phyloP scores from a whole-genome alignment of 2,888 invertebrate species.

The Poecilobothrus nobilitatus region DNA sequence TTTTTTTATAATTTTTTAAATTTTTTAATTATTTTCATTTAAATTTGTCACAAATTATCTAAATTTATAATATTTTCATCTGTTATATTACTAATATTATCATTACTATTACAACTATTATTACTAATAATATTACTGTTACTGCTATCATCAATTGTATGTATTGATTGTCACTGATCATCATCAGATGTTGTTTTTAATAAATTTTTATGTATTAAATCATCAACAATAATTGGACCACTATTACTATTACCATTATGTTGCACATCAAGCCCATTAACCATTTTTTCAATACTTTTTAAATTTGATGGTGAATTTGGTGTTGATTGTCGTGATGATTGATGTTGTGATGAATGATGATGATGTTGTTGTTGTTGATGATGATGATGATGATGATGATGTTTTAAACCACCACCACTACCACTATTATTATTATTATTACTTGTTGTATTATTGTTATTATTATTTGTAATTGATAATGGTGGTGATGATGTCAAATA shows the following conservation, averaged over 20 bases:
- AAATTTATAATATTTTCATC: conserved; percentile 6
- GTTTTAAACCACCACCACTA: conserved; percentile 16
- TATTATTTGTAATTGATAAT: conserved; percentile 26
- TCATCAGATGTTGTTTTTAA: conserved; percentile 27
- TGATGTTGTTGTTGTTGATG: conserved; percentile 48
- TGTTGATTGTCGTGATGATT: conserved; percentile 36
- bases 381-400: conserved; percentile 48
- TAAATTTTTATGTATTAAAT: conserved; percentile 15
- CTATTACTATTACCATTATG: conserved; percentile 44
- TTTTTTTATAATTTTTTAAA: neutral
- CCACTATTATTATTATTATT: conserved; percentile 3
- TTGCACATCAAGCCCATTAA: conserved; percentile 87
- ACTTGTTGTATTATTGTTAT: conserved; percentile 45
- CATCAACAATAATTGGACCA: conserved; percentile 20
- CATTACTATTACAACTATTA: conserved; percentile 7
- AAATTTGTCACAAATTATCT: conserved; percentile 6
- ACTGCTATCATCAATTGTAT: conserved; percentile 23
- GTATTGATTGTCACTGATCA: conserved; percentile 45
- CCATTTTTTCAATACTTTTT: conserved; percentile 96
- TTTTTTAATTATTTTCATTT: neutral
- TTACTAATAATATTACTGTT: conserved; percentile 15
- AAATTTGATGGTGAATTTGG: conserved; percentile 58
- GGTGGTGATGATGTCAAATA: conserved; percentile 31
- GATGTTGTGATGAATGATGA: conserved; percentile 46
- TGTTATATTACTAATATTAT: conserved; percentile 5